Base-by-base conservation (phyloP, 2,888 invertebrate species). In the Palloptera scutellata region DNA sequence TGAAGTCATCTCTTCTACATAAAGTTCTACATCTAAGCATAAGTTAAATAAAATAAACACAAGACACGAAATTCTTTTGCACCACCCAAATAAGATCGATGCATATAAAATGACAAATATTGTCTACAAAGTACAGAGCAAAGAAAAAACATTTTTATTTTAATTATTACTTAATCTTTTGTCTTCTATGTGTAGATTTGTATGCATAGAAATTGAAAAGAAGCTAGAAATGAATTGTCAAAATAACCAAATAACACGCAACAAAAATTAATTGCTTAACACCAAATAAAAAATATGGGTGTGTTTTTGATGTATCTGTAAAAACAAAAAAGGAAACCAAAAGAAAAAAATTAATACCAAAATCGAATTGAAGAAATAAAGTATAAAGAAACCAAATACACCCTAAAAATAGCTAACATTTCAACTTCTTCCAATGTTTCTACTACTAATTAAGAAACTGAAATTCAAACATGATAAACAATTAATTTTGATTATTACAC, bases 221-320 rank as follows among this genome's bases (percentile, higher is more conserved):
- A 54, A 66, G 66, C 54, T 43, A 61, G 54, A 66, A 66, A 12
- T 57, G 61, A 52, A 15, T 51, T 58, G 58, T n/a, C 52, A 51
- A 64, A 66, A 61, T 61, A 66, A 66, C 66, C 54, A 66, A 66
- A 66, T 74, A 74, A 76, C 81, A 83, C 81, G 82, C 83, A 80
- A 82, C 78, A 77, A 75, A 81, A 83, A 82, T 83, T 81, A 83
- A 81, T 81, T 81, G 83, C 79, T 78, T 81, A 79, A 81, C 82
- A 81, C 81, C 80, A 80, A 66, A 66, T 66, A 66, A 66, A 48
- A 70, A 70, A 72, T 69, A 73, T 74, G 74, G 74, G 75, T 73
- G 74, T 74, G 75, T 11, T 48, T 58, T n/a, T 42, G 52, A 59
- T 52, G 52, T 15, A 54, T 30, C n/a, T n/a, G 30, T 8, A 53